phyloP scores from a whole-genome alignment of 2,113 vertebrate genomes.

The Gymnobelideus leadbeateri region DNA sequence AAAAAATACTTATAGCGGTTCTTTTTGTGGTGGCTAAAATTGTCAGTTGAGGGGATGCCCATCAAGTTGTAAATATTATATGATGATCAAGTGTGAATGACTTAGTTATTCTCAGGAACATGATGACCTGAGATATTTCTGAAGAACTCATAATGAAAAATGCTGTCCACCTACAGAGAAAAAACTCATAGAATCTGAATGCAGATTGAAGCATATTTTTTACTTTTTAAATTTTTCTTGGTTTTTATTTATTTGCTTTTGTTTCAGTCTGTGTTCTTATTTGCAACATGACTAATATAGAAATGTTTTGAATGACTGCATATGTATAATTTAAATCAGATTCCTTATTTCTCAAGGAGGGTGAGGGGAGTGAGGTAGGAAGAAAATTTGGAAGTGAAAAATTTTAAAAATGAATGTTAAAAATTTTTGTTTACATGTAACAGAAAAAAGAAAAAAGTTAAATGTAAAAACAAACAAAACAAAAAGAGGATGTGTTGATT shows the following conservation, averaged over 20 bases:
- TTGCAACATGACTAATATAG: not conserved
- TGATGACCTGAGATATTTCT: not conserved
- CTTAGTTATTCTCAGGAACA: no score
- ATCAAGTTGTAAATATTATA: not conserved
- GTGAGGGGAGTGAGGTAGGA: not conserved
- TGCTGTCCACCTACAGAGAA: not conserved
- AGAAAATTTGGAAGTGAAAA: not conserved
- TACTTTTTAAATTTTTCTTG: not conserved
- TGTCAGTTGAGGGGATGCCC: not conserved
- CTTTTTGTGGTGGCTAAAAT: not conserved
- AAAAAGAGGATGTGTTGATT: not conserved
- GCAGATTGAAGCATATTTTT: not conserved
- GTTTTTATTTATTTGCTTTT: not conserved
- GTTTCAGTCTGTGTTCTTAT: not conserved
- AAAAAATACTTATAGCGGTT: not conserved
- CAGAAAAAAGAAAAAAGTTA: not conserved
- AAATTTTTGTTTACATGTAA: not conserved
- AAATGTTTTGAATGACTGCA: not conserved
- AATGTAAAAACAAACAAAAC: not conserved
- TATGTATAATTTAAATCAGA: not conserved
- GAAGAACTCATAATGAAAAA: not conserved
- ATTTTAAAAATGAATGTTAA: not conserved
- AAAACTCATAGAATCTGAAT: not conserved
- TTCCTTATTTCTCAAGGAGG: not conserved
- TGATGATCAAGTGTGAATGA: not conserved